A percentile compares a stretch with the other conserved stretches of the same genome.
Conservation (phyloP, 2,888 invertebrate species). For the Sicus ferrugineus region DNA sequence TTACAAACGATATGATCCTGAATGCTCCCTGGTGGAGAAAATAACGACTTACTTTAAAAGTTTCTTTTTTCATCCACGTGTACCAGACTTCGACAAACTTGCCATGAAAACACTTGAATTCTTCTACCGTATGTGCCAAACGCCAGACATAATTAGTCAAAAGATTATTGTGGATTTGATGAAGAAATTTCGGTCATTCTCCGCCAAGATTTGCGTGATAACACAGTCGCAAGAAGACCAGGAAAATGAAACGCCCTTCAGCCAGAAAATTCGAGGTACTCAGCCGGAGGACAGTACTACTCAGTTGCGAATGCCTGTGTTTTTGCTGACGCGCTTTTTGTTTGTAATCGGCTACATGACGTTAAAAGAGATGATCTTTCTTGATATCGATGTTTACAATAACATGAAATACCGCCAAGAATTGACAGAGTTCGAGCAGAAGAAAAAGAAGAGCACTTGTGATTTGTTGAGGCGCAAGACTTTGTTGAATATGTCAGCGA, state of each 20-base stretch:
- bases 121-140: constrained; percentile 69
- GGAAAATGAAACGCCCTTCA: constrained; percentile 50
- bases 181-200: constrained; percentile 64
- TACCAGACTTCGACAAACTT: constrained; percentile 67
- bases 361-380: constrained; percentile 78
- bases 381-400: constrained; percentile 84
- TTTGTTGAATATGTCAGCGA: constrained; percentile 59
- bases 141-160: constrained; percentile 68
- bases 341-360: constrained; percentile 80
- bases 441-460: constrained; percentile 57
- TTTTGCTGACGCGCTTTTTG: constrained; percentile 67
- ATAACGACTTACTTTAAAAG: constrained; percentile 65
- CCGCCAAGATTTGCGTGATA: constrained; percentile 53
- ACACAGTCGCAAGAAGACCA: constrained; percentile 46
- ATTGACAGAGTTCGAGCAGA: constrained; percentile 59
- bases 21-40: constrained; percentile 53
- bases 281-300: constrained; percentile 33
- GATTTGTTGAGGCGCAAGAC: constrained; percentile 53
- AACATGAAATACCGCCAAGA: constrained; percentile 77
- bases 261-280: constrained; percentile 48
- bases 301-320: constrained; percentile 53
- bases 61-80: constrained; percentile 64
- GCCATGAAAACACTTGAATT: constrained; percentile 68
- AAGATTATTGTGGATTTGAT: constrained; percentile 67
- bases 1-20: constrained; percentile 57